Percentiles rank a stretch among this genome's conserved stretches.
phyloP scores from a whole-genome alignment of 2,113 vertebrate species.

The Siphamia tubifer region DNA sequence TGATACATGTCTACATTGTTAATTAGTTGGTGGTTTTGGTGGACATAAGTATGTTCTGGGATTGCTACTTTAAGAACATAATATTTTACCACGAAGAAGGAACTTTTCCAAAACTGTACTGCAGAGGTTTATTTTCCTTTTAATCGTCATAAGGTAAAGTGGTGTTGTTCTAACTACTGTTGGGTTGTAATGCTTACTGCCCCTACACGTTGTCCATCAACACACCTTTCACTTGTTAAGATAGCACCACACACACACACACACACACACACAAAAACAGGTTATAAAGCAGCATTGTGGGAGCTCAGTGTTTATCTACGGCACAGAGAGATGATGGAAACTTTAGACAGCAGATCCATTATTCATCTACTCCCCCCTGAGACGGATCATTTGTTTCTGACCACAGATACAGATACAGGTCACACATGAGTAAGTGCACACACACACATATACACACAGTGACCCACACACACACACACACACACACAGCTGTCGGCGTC shows the following conservation, averaged over 20 bases:
- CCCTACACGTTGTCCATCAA: not conserved
- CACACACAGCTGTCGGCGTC: not conserved
- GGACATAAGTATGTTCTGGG: too few species aligned
- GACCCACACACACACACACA: not conserved
- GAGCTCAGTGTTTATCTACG: not conserved
- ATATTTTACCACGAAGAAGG: too few species aligned
- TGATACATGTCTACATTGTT: too few species aligned
- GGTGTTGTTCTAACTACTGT: too few species aligned
- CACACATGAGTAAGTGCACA: constrained; percentile 8
- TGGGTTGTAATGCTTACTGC: not conserved
- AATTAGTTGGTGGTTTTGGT: too few species aligned
- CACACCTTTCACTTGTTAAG: not conserved
- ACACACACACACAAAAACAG: not conserved
- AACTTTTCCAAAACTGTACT: too few species aligned
- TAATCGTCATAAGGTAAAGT: too few species aligned
- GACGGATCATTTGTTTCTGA: constrained; percentile 24
- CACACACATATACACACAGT: not conserved
- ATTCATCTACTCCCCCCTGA: constrained; percentile 9
- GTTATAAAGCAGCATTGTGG: not conserved
- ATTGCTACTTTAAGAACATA: too few species aligned
- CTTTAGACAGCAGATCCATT: constrained; percentile 27
- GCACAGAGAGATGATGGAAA: constrained; percentile 21
- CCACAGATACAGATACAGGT: constrained; percentile 24
- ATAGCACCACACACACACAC: not conserved
- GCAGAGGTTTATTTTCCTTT: too few species aligned